These are phyloP conservation scores for Parnassius smintheus DNA, from an alignment of 2,888 invertebrate genomes.

Conservation along the genomic window DNA sequence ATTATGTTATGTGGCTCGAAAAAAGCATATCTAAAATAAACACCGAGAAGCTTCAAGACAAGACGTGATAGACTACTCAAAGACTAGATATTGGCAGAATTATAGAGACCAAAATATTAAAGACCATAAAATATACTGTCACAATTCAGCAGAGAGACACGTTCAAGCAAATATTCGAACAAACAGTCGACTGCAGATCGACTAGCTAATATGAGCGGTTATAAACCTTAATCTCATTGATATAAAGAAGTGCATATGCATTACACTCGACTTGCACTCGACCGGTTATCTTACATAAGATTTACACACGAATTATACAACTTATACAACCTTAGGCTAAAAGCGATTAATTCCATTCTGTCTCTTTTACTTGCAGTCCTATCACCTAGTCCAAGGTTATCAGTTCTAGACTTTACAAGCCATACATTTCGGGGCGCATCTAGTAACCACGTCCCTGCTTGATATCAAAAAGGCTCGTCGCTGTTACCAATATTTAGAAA, in stretches of 20 bases:
- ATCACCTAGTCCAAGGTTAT: background rate
- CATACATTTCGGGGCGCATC: slow-evolving; percentile 35
- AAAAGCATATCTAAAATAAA: too few relatives aligned
- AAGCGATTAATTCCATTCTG: background rate
- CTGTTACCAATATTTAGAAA: too few relatives aligned
- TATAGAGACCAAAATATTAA: too few relatives aligned
- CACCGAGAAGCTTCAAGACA: too few relatives aligned
- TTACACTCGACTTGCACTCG: background rate
- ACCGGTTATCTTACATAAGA: background rate
- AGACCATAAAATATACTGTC: too few relatives aligned
- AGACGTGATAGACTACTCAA: too few relatives aligned
- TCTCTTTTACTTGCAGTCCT: background rate
- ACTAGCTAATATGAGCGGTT: background rate
- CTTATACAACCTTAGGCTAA: background rate
- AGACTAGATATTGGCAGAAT: too few relatives aligned
- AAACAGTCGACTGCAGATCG: background rate
- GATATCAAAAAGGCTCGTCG: too few relatives aligned
- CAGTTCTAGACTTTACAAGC: slow-evolving; percentile 21
- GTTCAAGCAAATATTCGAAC: background rate
- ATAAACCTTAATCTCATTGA: background rate
- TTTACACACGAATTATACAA: background rate
- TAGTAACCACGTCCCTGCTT: background rate
- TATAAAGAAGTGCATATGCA: background rate
- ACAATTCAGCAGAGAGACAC: background rate
- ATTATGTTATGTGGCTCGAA: too few relatives aligned